Evolutionary conservation across 1,140 invertebrate genomes (phyloP).

Genomic region (Parasteatoda tepidariorum): DNA sequence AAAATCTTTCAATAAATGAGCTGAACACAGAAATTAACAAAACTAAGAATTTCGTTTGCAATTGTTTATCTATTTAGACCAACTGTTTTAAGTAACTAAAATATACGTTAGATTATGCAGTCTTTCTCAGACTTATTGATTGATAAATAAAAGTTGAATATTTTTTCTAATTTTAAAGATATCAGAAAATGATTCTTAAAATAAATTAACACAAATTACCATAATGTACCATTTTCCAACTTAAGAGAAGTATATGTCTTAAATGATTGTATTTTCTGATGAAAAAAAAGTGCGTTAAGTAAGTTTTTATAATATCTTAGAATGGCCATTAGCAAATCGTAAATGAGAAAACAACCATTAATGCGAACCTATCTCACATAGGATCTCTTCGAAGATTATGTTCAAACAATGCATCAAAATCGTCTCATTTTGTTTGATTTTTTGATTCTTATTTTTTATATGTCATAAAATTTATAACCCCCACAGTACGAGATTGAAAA

Average conservation of each 20-base stretch:
- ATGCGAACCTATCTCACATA: slow-evolving; percentile 31
- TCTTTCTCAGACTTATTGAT: too few species aligned
- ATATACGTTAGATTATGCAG: too few species aligned
- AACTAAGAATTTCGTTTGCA: too few species aligned
- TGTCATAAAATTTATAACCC: slow-evolving; percentile 24
- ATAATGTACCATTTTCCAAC: too few species aligned
- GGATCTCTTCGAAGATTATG: slow-evolving; percentile 42
- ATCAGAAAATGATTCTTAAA: too few species aligned
- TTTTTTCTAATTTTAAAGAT: too few species aligned
- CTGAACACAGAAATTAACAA: too few species aligned
- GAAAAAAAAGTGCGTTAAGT: slow-evolving; percentile 40
- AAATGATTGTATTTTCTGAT: not conserved
- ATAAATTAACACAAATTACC: too few species aligned
- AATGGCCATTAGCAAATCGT: slow-evolving; percentile 23
- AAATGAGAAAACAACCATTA: slow-evolving; percentile 47
- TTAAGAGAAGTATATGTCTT: not conserved
- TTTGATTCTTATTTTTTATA: slow-evolving; percentile 35
- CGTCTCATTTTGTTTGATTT: slow-evolving; percentile 38
- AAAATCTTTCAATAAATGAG: too few species aligned
- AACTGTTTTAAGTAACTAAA: too few species aligned
- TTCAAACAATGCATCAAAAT: slow-evolving; percentile 32
- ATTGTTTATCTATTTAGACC: too few species aligned
- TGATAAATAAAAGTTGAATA: too few species aligned
- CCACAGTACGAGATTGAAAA: slow-evolving; percentile 20
- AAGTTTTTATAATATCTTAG: slow-evolving; percentile 40